These are phyloP conservation scores for Amphimedon queenslandica DNA, from an alignment of 37 sponge, comb jelly and placozoan species.

Conservation along the genomic window DNA sequence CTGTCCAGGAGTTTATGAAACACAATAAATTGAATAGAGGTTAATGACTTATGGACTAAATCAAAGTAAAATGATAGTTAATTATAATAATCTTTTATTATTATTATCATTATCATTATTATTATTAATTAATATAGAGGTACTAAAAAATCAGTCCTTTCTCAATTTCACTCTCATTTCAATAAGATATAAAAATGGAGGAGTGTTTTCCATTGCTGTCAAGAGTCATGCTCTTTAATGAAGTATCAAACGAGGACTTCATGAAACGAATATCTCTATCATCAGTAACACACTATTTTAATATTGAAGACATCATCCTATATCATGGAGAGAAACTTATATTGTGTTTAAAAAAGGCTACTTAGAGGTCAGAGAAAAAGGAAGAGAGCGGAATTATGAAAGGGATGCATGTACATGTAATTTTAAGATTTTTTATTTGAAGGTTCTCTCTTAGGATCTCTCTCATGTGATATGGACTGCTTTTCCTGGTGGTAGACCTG, in stretches of 20 bases:
- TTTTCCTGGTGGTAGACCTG: conserved; percentile 49
- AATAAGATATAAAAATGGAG: conserved; percentile 53
- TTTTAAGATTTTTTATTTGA: not conserved
- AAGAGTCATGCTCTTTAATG: conserved; percentile 33
- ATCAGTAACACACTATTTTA: conserved; percentile 51
- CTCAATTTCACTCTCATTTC: conserved; percentile 58
- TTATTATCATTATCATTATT: too few species aligned
- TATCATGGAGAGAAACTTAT: conserved; percentile 80
- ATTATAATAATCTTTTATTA: not conserved
- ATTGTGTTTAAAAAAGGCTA: conserved; percentile 61
- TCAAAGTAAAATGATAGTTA: conserved; percentile 16
- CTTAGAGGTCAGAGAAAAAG: conserved; percentile 82
- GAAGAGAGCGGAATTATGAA: too few species aligned
- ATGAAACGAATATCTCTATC: conserved; percentile 37
- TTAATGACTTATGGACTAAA: conserved; percentile 58
- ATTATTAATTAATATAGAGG: conserved; percentile 55
- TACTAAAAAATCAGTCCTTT: conserved; percentile 36
- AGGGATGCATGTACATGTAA: not conserved
- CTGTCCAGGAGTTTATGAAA: conserved; percentile 67
- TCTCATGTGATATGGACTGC: conserved; percentile 46
- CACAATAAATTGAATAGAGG: conserved; percentile 49
- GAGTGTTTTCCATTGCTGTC: conserved; percentile 30
- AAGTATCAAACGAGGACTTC: conserved; percentile 21
- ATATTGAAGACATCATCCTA: conserved; percentile 68
- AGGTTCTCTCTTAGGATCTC: conserved; percentile 68